phyloP scores from a whole-genome alignment of 2,888 invertebrate genomes.

The Scelioninae gen. 1 region DNA sequence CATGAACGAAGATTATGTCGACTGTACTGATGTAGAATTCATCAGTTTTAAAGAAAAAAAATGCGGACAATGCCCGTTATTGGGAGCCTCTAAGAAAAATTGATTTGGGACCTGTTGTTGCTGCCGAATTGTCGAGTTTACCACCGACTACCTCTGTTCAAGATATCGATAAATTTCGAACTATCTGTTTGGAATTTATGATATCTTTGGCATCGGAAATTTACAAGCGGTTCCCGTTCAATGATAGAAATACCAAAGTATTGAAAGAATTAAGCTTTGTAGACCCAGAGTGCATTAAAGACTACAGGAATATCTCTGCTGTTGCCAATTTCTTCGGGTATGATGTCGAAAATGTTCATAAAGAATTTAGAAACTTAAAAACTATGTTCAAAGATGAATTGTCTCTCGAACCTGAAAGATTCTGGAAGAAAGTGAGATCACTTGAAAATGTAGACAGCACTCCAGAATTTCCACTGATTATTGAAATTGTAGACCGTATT shows the following conservation, averaged over 20 bases:
- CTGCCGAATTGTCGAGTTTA: slow-evolving; percentile 30
- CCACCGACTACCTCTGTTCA: background rate
- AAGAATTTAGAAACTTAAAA: slow-evolving; percentile 37
- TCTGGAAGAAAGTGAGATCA: slow-evolving; percentile 34
- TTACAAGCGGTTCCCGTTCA: slow-evolving; percentile 28
- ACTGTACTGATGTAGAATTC: slow-evolving; percentile 45
- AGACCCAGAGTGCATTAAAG: slow-evolving; percentile 23
- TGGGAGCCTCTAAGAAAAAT: slow-evolving; percentile 41
- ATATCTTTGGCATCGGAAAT: slow-evolving; percentile 26
- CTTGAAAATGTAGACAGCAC: slow-evolving; percentile 4
- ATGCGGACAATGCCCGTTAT: slow-evolving; percentile 34
- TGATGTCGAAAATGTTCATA: slow-evolving; percentile 33
- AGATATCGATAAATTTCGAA: slow-evolving; percentile 27
- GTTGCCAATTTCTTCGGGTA: slow-evolving; percentile 35
- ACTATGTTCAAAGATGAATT: slow-evolving; percentile 36
- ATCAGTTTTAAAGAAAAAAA: slow-evolving; percentile 38
- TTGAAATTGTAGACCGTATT: slow-evolving; percentile 10
- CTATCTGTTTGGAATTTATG: slow-evolving; percentile 36
- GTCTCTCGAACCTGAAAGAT: slow-evolving; percentile 21
- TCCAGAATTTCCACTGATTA: slow-evolving; percentile 35
- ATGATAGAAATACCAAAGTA: slow-evolving; percentile 24
- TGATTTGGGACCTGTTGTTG: slow-evolving; percentile 46
- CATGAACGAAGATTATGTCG: slow-evolving; percentile 59
- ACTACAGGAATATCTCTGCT: slow-evolving; percentile 32
- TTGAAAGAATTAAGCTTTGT: slow-evolving; percentile 32